Evolutionary conservation across 2,888 invertebrate genomes (phyloP).

Genomic region (Aromia moschata): DNA sequence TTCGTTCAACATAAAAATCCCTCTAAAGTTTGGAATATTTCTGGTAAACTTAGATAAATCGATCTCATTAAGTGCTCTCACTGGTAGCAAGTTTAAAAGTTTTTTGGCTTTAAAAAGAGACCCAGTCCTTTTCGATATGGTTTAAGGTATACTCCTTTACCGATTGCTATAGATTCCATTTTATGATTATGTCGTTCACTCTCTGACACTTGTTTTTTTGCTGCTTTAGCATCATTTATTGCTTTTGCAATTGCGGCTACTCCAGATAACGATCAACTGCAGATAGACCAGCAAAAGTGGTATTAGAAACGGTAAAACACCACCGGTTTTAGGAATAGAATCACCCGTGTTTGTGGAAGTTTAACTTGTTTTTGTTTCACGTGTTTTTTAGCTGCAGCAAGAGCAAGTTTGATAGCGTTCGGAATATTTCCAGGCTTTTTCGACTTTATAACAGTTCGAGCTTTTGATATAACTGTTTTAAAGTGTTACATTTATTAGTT

Average conservation of each 20-base stretch:
- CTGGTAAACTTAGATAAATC: conserved; percentile 41
- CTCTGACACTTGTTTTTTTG: conserved; percentile 51
- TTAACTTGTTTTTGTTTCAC: conserved; percentile 3
- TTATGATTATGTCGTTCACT: conserved; percentile 53
- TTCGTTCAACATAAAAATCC: conserved; percentile 56
- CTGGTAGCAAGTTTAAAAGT: conserved; percentile 41
- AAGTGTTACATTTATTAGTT: background rate
- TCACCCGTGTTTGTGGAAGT: conserved; percentile 45
- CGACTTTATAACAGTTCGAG: conserved; percentile 19
- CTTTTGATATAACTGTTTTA: conserved; percentile 1
- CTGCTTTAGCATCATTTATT: conserved; percentile 52
- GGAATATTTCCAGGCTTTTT: conserved; percentile 11
- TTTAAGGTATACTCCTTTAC: conserved; percentile 52
- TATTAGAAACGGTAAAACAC: conserved; percentile 48
- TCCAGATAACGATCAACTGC: conserved; percentile 55
- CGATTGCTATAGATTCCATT: conserved; percentile 56
- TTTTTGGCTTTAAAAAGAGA: conserved; percentile 37
- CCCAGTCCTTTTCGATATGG: conserved; percentile 42
- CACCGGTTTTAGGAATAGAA: conserved; percentile 54
- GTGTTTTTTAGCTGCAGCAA: conserved; percentile 30
- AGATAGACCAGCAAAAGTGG: conserved; percentile 55
- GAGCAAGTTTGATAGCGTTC: conserved; percentile 37
- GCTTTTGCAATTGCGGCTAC: conserved; percentile 55
- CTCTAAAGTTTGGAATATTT: conserved; percentile 50
- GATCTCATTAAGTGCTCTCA: conserved; percentile 47